phyloP scores from a whole-genome alignment of 2,113 vertebrate genomes.

The Arvicanthis niloticus region DNA sequence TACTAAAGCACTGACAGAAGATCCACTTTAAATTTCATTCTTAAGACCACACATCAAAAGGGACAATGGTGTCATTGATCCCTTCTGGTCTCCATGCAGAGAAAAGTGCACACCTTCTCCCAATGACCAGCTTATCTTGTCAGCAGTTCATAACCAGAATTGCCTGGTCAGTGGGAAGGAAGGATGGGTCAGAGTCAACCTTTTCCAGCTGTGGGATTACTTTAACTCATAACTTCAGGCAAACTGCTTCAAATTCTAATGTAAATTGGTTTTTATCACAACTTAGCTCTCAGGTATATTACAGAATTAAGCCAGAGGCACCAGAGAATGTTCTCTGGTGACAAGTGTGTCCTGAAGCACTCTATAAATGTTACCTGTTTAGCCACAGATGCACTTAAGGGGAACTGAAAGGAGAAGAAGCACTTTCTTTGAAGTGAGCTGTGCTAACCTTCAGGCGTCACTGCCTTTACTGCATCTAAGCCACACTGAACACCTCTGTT shows the following conservation, averaged over 20 bases:
- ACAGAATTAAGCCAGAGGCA: constrained; percentile 37
- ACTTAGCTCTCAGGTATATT: neutral
- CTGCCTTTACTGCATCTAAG: neutral
- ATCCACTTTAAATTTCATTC: neutral
- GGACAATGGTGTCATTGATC: neutral
- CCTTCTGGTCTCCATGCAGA: neutral
- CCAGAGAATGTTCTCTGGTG: neutral
- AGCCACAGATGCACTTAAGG: constrained; percentile 13
- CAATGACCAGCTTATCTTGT: neutral
- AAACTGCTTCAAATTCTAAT: constrained; percentile 49
- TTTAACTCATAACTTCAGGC: neutral
- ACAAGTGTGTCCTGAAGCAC: constrained; percentile 17
- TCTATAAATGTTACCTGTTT: constrained; percentile 29
- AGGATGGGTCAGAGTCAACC: neutral
- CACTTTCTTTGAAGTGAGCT: neutral
- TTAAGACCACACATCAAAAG: neutral
- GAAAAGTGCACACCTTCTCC: neutral
- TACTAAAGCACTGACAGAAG: neutral
- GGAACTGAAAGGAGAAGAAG: neutral
- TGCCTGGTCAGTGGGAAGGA: neutral
- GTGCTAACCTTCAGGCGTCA: neutral
- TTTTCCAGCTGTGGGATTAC: neutral
- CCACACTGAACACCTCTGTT: neutral
- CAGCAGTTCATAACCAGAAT: neutral
- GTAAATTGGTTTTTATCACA: constrained; percentile 52